A percentile compares a stretch with the other conserved stretches of the same genome.
These are phyloP conservation scores for Dicyrtoma fusca DNA, from an alignment of 2,888 invertebrate species.

Conservation along the genomic window DNA sequence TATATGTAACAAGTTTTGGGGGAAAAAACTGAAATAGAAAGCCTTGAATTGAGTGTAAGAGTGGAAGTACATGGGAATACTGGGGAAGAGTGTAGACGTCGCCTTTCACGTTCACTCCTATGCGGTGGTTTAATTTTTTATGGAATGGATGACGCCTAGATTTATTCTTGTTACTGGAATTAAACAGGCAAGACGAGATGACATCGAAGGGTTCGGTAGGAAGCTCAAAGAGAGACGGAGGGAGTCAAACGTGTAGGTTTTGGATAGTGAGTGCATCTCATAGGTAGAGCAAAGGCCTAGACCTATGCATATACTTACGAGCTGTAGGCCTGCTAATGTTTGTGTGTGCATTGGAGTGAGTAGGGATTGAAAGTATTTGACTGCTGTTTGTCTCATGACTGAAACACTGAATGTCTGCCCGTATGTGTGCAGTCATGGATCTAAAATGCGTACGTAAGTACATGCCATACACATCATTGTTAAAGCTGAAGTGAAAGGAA, in stretches of 20 bases:
- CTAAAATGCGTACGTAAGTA: too few relatives aligned
- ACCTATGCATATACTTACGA: too few relatives aligned
- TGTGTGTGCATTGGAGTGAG: constrained; percentile 2
- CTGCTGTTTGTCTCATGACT: constrained; percentile 7
- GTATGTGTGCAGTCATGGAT: too few relatives aligned
- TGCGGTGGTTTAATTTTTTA: constrained; percentile 8
- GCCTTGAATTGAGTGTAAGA: neutral
- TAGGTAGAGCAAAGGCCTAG: too few relatives aligned
- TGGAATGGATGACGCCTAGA: constrained; percentile 11
- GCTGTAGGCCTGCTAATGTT: too few relatives aligned
- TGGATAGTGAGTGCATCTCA: too few relatives aligned
- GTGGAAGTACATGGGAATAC: neutral
- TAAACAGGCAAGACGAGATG: neutral
- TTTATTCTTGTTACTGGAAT: constrained; percentile 23
- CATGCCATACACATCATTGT: too few relatives aligned
- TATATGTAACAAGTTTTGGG: neutral
- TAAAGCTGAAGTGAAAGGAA: too few relatives aligned
- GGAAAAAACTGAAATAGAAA: neutral
- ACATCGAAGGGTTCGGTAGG: too few relatives aligned
- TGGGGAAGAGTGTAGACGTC: neutral
- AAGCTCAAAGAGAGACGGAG: too few relatives aligned
- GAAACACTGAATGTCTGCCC: too few relatives aligned
- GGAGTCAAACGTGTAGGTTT: too few relatives aligned
- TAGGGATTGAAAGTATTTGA: constrained; percentile 4
- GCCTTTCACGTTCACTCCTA: constrained; percentile 5